These are phyloP conservation scores for Plotosus lineatus DNA, from an alignment of 2,113 vertebrate genomes.

Conservation along the genomic window DNA sequence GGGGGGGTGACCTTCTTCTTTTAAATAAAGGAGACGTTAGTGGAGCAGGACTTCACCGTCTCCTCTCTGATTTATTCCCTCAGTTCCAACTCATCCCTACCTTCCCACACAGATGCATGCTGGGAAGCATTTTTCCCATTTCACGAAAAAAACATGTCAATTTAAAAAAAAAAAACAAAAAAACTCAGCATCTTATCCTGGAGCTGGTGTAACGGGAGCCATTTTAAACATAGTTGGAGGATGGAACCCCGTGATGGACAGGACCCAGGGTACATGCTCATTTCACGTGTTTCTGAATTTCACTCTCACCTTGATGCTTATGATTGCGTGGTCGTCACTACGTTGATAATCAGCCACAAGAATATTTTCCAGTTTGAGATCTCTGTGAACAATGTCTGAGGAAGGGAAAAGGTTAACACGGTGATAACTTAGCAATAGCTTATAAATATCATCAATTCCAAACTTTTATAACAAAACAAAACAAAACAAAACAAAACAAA, in stretches of 20 bases:
- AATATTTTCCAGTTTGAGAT: conserved; percentile 91
- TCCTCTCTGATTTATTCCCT: conserved; percentile 51
- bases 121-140: conserved; percentile 56
- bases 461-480: too few relatives aligned
- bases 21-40: conserved; percentile 56
- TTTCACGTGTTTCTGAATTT: conserved; percentile 26
- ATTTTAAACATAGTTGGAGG: conserved; percentile 53
- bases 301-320: conserved; percentile 82
- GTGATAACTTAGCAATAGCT: background rate
- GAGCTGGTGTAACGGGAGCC: conserved; percentile 59
- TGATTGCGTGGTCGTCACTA: conserved; percentile 69
- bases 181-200: conserved; percentile 35
- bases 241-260: conserved; percentile 11
- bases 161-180: conserved; percentile 49
- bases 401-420: conserved; percentile 34
- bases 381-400: conserved; percentile 81
- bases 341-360: conserved; percentile 81
- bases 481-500: too few relatives aligned
- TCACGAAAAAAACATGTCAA: conserved; percentile 50
- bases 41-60: conserved; percentile 49
- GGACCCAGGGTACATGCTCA: too few relatives aligned
- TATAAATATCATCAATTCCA: background rate
- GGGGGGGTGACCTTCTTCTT: conserved; percentile 46
- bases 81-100: conserved; percentile 49
- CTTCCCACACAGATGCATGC: conserved; percentile 52